A percentile compares a stretch with the other conserved stretches of the same genome.
Conservation (phyloP, 2,888 invertebrate species). For the Orthonevra nobilis region DNA sequence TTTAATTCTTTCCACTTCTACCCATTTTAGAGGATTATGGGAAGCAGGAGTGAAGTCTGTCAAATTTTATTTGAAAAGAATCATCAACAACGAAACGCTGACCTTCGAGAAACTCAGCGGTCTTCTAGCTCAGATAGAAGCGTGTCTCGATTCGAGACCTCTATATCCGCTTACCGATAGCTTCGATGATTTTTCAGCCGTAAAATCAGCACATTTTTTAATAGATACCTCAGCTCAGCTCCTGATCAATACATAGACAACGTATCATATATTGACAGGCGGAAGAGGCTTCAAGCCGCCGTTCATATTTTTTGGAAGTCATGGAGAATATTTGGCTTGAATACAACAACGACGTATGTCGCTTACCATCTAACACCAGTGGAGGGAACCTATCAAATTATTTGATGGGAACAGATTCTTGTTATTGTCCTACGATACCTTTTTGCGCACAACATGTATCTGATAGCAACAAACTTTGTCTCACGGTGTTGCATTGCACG, state of each 20-base stretch:
- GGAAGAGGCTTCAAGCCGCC: conserved; percentile 1
- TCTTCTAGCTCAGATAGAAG: conserved; percentile 72
- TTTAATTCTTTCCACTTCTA: too few species aligned
- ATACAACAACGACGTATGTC: conserved; percentile 23
- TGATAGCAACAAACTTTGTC: too few species aligned
- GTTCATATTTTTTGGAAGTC: conserved; percentile 14
- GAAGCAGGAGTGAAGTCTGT: too few species aligned
- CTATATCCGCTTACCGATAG: conserved; percentile 67
- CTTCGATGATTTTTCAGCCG: conserved; percentile 28
- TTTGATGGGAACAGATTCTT: too few species aligned
- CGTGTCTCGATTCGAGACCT: conserved; percentile 73
- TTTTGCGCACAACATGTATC: too few species aligned
- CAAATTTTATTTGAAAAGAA: conserved; percentile 72
- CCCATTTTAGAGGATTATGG: too few species aligned
- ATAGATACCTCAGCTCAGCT: conserved; percentile 22
- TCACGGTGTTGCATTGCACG: too few species aligned
- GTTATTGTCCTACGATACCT: too few species aligned
- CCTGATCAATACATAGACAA: not conserved
- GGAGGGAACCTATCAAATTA: too few species aligned
- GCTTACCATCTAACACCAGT: too few species aligned
- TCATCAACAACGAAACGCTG: conserved; percentile 69
- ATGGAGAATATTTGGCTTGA: conserved; percentile 7
- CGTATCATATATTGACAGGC: not conserved
- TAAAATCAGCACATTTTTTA: conserved; percentile 62
- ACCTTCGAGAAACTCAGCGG: conserved; percentile 73